These are phyloP conservation scores for Portevinia maculata DNA, from an alignment of 2,888 invertebrate species.

Conservation along the genomic window DNA sequence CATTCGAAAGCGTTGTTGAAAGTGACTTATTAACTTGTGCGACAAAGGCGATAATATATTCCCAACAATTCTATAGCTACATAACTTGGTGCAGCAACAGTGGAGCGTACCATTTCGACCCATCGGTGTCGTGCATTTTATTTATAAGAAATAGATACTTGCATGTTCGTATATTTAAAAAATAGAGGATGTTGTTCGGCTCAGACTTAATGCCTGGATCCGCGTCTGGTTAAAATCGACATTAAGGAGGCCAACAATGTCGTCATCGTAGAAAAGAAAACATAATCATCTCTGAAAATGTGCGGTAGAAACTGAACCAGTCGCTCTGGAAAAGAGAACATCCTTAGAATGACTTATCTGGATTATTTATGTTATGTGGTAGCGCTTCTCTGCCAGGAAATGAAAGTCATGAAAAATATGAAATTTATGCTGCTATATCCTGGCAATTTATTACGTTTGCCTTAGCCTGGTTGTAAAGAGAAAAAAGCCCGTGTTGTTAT, in stretches of 20 bases:
- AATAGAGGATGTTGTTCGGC: no score
- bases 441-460: conserved; percentile 67
- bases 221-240: no score
- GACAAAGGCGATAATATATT: no score
- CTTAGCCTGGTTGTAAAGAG: conserved; percentile 58
- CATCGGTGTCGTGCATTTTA: no score
- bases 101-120: no score
- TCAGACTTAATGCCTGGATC: no score
- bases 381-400: conserved; percentile 64
- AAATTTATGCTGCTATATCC: conserved; percentile 66
- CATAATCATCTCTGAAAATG: conserved; percentile 39
- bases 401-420: conserved; percentile 72
- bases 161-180: no score
- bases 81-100: no score
- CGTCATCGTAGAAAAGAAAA: conserved; percentile 4
- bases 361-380: conserved; percentile 71
- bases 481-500: conserved; percentile 1
- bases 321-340: conserved; percentile 16
- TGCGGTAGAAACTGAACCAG: conserved; percentile 24
- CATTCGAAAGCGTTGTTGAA: no score
- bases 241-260: conserved; percentile 12
- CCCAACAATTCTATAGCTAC: no score
- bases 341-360: conserved; percentile 68
- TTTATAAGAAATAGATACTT: no score
- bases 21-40: no score